phyloP scores from a whole-genome alignment of 37 sponge, comb jelly and placozoan species.

The Agelas oroides region DNA sequence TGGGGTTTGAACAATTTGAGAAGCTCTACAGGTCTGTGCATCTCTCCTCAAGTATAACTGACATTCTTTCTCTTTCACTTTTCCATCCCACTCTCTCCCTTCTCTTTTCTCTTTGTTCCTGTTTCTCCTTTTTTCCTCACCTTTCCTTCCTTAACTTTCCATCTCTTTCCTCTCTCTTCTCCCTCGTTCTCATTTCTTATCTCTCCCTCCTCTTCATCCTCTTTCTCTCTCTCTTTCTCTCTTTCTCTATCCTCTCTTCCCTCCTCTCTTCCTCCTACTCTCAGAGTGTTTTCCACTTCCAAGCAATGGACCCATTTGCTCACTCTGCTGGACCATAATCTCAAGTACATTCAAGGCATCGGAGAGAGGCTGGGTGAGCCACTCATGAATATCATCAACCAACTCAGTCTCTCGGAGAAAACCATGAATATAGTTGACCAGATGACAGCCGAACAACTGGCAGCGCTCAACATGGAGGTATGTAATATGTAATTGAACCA shows the following conservation, averaged over 20 bases:
- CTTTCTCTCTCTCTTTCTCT: not conserved
- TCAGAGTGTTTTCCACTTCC: not conserved
- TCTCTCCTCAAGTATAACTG: too few species aligned
- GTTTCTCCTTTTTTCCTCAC: too few species aligned
- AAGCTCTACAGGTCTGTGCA: not conserved
- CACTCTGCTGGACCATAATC: not conserved
- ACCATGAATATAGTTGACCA: not conserved
- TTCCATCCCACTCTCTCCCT: too few species aligned
- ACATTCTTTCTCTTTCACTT: too few species aligned
- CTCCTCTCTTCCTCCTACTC: not conserved
- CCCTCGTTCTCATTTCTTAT: not conserved
- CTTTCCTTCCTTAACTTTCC: not conserved
- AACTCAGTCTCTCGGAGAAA: conserved; percentile 16
- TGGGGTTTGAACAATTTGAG: not conserved
- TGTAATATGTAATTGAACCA: too few species aligned
- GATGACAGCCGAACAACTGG: conserved; percentile 25
- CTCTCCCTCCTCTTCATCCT: conserved; percentile 26
- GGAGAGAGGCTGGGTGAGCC: not conserved
- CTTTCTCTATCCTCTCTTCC: not conserved
- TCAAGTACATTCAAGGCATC: not conserved
- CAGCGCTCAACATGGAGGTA: conserved; percentile 12
- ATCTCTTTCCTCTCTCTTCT: conserved; percentile 8
- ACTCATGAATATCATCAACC: not conserved
- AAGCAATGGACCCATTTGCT: conserved; percentile 10
- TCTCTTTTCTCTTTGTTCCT: not conserved